Evolutionary conservation across 2,888 invertebrate genomes (phyloP).

Genomic region (Phyllotreta cruciferae): DNA sequence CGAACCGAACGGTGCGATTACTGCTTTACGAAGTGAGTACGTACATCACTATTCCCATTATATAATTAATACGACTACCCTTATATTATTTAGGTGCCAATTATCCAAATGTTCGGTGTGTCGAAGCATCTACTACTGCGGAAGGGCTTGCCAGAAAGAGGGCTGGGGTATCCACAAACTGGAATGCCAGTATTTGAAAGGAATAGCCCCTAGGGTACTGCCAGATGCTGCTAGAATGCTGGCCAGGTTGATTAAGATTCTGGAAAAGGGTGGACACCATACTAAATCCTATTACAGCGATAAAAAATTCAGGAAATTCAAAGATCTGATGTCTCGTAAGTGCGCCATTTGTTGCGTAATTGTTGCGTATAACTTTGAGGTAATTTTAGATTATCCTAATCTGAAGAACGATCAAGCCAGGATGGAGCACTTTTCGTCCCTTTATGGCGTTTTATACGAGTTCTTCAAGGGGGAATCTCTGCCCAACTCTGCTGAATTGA

Average conservation of each 20-base stretch:
- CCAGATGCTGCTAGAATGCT: slow-evolving; percentile 85
- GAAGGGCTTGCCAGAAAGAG: slow-evolving; percentile 78
- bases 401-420: slow-evolving; percentile 76
- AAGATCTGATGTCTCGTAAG: slow-evolving; percentile 92
- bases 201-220: slow-evolving; percentile 73
- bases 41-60: no score
- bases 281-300: slow-evolving; percentile 74
- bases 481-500: slow-evolving; percentile 78
- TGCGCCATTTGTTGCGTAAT: slow-evolving; percentile 18
- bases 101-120: slow-evolving; percentile 84
- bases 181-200: slow-evolving; percentile 81
- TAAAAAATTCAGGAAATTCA: slow-evolving; percentile 76
- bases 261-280: slow-evolving; percentile 72
- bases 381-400: slow-evolving; percentile 78
- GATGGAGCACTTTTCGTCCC: slow-evolving; percentile 79
- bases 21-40: slow-evolving; percentile 74
- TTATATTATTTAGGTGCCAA: slow-evolving; percentile 64
- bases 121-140: slow-evolving; percentile 84
- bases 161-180: slow-evolving; percentile 84
- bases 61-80: no score
- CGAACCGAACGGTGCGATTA: slow-evolving; percentile 76
- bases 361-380: slow-evolving; percentile 5
- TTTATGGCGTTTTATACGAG: slow-evolving; percentile 75
- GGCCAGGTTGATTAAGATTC: slow-evolving; percentile 74
- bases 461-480: slow-evolving; percentile 74